A percentile compares a stretch with the other conserved stretches of the same genome.
Conservation (phyloP, 2,113 vertebrate species). For the Glaucidium brasilianum region DNA sequence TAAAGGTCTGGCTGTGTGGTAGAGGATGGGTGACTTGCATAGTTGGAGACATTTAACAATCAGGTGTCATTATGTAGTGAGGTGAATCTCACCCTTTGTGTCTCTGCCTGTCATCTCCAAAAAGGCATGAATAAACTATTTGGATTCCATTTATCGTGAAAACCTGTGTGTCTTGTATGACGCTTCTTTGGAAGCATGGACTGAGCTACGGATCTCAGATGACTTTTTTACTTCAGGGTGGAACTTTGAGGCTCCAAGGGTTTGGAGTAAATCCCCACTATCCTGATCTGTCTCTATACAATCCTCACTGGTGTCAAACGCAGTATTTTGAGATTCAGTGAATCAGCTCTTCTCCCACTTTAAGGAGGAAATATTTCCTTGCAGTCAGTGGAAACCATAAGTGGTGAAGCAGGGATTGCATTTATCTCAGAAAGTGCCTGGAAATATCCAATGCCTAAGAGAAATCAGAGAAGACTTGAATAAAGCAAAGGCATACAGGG, state of each 20-base stretch:
- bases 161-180: neutral
- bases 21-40: too few relatives aligned
- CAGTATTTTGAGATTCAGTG: neutral
- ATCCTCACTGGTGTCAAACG: neutral
- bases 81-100: neutral
- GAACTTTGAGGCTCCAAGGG: neutral
- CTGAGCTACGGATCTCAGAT: neutral
- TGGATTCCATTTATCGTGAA: neutral
- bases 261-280: neutral
- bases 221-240: neutral
- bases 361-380: neutral
- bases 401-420: neutral
- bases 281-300: neutral
- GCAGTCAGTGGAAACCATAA: neutral
- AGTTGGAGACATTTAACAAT: neutral
- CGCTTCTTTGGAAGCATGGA: neutral
- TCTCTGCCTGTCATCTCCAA: neutral
- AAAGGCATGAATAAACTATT: neutral
- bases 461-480: neutral
- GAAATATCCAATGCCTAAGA: neutral
- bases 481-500: neutral
- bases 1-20: neutral
- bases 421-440: neutral
- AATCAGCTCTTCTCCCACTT: neutral
- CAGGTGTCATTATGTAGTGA: neutral